Percentiles rank a stretch among this genome's conserved stretches.
Evolutionary conservation across 2,888 invertebrate species (phyloP).

Genomic region (Plagodis pulveraria): DNA sequence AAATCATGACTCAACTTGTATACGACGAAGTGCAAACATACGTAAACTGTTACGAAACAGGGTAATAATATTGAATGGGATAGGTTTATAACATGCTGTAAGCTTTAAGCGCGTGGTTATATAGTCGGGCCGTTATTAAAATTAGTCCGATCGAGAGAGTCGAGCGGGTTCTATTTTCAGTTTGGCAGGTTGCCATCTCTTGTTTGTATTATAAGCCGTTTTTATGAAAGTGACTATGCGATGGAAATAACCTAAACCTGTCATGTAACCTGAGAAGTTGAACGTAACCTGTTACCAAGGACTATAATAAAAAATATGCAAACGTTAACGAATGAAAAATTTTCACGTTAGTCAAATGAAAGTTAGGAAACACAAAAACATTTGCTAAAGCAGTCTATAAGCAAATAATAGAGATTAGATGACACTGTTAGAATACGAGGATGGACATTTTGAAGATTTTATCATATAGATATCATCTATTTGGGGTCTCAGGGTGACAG

Average conservation of each 20-base stretch:
- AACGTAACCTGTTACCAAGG: conserved; percentile 48
- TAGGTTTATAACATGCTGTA: conserved; percentile 63
- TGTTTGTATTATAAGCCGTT: conserved; percentile 85
- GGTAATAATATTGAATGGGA: conserved; percentile 35
- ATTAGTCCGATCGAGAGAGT: conserved; percentile 80
- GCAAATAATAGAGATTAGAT: conserved; percentile 57
- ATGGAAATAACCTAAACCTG: conserved; percentile 83
- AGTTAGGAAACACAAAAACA: conserved; percentile 36
- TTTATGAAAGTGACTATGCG: conserved; percentile 84
- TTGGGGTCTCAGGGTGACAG: conserved; percentile 36
- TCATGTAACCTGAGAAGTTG: conserved; percentile 79
- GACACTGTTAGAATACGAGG: conserved; percentile 46
- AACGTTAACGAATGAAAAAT: conserved; percentile 8
- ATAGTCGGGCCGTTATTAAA: conserved; percentile 73
- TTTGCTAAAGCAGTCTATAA: conserved; percentile 70
- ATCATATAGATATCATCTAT: conserved; percentile 57
- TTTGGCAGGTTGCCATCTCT: conserved; percentile 80
- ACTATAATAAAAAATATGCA: conserved; percentile 14
- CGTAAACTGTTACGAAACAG: conserved; percentile 44
- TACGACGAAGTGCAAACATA: conserved; percentile 31
- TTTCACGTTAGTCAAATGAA: conserved; percentile 16
- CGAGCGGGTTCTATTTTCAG: conserved; percentile 78
- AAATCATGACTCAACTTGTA: conserved; percentile 27
- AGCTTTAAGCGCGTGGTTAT: conserved; percentile 55
- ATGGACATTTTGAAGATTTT: conserved; percentile 36